Evolutionary conservation across 2,797 vertebrate genomes (phyloP).

Genomic region (Ispidina lecontei): DNA sequence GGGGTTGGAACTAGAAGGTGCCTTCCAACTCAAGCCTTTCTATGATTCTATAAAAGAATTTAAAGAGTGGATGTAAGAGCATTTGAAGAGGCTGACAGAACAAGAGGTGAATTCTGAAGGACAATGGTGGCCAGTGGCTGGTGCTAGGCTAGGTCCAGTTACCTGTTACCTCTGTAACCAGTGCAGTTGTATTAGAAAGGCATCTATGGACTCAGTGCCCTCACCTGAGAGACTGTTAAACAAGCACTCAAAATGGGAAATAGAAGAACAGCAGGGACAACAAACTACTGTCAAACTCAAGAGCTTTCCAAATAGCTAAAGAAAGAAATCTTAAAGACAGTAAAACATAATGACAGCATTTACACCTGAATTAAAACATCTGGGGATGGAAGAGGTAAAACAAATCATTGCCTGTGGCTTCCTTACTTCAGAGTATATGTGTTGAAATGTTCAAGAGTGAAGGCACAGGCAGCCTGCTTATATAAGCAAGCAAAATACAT

Average conservation of each 20-base stretch:
- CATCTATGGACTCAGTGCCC: not conserved
- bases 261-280: not conserved
- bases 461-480: not conserved
- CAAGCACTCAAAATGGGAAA: not conserved
- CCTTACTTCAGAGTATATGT: not conserved
- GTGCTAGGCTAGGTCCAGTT: not conserved
- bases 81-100: not conserved
- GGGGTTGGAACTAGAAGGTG: too few relatives aligned
- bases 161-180: not conserved
- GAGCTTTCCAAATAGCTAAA: not conserved
- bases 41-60: not conserved
- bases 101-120: not conserved
- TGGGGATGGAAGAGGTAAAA: not conserved
- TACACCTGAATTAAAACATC: not conserved
- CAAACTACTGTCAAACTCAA: not conserved
- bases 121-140: not conserved
- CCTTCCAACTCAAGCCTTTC: too few relatives aligned
- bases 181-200: not conserved
- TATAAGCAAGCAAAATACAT: not conserved
- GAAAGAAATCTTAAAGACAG: not conserved
- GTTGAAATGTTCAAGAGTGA: conserved; percentile 16
- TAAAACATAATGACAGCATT: not conserved
- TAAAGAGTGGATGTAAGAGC: not conserved
- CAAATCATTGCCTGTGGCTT: not conserved
- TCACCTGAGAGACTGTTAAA: not conserved